Evolutionary conservation across 2,797 vertebrate species (phyloP), one percentile per base, ranked within the genome.

Genomic region (Sparidentex hasta): DNA sequence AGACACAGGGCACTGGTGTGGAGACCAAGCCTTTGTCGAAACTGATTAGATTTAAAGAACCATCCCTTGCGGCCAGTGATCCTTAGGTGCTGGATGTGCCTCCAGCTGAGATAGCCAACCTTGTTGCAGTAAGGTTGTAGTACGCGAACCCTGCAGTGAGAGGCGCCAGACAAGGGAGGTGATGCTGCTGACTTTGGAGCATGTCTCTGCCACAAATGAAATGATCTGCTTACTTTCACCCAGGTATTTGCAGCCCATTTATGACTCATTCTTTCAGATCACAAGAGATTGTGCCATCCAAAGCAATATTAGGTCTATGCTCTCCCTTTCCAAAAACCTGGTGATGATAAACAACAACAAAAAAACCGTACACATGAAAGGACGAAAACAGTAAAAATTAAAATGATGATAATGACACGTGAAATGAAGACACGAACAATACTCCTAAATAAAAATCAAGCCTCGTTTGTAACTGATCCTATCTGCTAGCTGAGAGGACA

Each of bases 161-260:
- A 93, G 84, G 50, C 75, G 76, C 82, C 92, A 93, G 87, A 90
- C 79, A 93, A 74, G 47, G 93, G 78, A 91, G 81, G 83, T 77
- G 84, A 93, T 54, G 94, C 78, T 20, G 93, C 78, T 18, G 88
- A 93, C 72, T 91, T 95, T 76, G 83, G 87, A 86, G 90, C 93
- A 81, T 91, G 93, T 71, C 90, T 93, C 65, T 93, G 93, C 94
- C 95, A 97, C 81, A 96, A 73, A 70, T 83, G 87, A 91, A 94
- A 93, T 18, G 92, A 90, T 92, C 94, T 95, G 93, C 94, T 94
- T 76, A 96, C 79, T 86, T 95, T 92, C 80, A 95, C 87, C 94
- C 93, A 97, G 17, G 89, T 63, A 74, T 96, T 94, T 88, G 95
- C 78, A 89, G 93, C 83, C 84, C 96, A 96, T 92, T 93, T 93